phyloP scores from a whole-genome alignment of 2,888 invertebrate genomes.

The Tigriopus californicus region DNA sequence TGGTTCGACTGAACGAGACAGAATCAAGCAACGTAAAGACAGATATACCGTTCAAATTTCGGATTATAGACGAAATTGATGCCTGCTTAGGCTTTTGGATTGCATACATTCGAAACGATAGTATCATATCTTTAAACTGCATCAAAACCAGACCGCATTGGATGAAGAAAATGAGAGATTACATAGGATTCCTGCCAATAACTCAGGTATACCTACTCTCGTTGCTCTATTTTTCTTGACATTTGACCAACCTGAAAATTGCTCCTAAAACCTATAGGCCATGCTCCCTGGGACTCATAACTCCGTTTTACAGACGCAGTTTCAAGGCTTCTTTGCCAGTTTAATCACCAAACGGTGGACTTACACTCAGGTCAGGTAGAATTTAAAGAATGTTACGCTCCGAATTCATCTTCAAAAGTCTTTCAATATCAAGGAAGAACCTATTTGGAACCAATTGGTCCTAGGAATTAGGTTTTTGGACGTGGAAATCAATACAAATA shows the following conservation, averaged over 20 bases:
- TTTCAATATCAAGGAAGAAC: neutral
- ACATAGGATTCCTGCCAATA: neutral
- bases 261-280: neutral
- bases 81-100: neutral
- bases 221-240: too few species aligned
- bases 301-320: neutral
- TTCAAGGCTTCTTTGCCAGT: neutral
- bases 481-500: neutral
- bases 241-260: neutral
- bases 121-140: neutral
- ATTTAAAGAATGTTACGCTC: neutral
- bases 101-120: neutral
- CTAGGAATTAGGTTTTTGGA: neutral
- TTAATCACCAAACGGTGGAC: neutral
- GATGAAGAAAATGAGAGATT: neutral
- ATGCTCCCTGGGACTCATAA: slow-evolving; percentile 9
- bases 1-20: too few species aligned
- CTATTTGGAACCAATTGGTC: slow-evolving; percentile 6
- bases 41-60: too few species aligned
- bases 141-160: neutral
- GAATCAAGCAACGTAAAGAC: too few species aligned
- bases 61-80: neutral
- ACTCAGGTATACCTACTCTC: too few species aligned
- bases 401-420: neutral
- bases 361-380: neutral